Evolutionary conservation across 2,888 invertebrate genomes (phyloP).

Genomic region (Trissonchulus sp.): DNA sequence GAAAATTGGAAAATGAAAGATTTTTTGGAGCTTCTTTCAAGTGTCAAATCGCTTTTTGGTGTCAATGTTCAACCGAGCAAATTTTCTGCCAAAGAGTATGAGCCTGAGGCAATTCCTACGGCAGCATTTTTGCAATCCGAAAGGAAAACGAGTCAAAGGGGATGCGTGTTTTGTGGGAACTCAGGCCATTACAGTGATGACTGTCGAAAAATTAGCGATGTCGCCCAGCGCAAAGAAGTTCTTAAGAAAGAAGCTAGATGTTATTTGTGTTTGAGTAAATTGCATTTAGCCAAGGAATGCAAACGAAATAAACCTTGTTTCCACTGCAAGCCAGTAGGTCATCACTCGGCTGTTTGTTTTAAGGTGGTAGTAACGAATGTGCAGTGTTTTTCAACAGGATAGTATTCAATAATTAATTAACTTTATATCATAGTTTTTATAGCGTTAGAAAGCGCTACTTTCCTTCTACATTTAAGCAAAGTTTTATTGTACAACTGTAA

Average conservation of each 20-base stretch:
- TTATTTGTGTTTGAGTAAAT: background rate
- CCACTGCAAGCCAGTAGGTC: background rate
- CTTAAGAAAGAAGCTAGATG: background rate
- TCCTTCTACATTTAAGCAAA: too few relatives aligned
- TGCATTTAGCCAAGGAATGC: slow-evolving; percentile 15
- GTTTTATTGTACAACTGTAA: too few relatives aligned
- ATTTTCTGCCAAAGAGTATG: background rate
- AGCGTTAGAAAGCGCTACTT: too few relatives aligned
- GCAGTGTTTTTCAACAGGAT: too few relatives aligned
- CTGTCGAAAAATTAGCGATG: background rate
- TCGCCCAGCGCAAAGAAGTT: background rate
- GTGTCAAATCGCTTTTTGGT: background rate
- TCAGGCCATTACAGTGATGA: slow-evolving; percentile 9
- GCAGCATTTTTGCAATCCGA: background rate
- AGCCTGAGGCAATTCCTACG: background rate
- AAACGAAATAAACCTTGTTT: background rate
- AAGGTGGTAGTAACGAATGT: too few relatives aligned
- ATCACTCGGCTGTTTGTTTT: background rate
- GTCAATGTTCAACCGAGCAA: background rate
- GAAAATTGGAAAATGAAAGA: background rate
- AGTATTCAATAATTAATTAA: too few relatives aligned
- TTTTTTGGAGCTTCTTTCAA: background rate
- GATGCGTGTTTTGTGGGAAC: slow-evolving; percentile 2
- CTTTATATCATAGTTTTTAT: too few relatives aligned
- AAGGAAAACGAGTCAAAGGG: background rate